Evolutionary conservation across 2,797 vertebrate genomes (phyloP).

Genomic region (Melanotaenia maccullochi): DNA sequence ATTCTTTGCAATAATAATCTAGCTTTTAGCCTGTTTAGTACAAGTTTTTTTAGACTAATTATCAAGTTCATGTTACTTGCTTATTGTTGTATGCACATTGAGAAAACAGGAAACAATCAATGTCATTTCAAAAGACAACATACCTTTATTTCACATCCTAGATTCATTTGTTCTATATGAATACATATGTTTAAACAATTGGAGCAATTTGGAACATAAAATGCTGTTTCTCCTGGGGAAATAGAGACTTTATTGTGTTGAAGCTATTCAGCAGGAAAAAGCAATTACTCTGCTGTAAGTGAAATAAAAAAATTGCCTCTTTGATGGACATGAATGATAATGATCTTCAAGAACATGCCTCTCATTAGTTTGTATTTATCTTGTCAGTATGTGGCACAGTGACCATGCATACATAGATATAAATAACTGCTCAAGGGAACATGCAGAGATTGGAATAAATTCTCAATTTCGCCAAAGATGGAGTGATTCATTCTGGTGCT

Average conservation of each 20-base stretch:
- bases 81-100: no score
- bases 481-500: conserved; percentile 10
- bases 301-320: background rate
- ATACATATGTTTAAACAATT: background rate
- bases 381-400: background rate
- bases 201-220: background rate
- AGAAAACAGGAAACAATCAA: no score
- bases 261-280: background rate
- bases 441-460: conserved; percentile 19
- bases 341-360: conserved; percentile 11
- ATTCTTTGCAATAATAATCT: no score
- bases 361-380: conserved; percentile 19
- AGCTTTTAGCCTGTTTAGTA: no score
- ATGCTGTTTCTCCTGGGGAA: background rate
- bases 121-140: background rate
- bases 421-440: conserved; percentile 30
- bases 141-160: no score
- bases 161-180: background rate
- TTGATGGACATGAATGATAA: conserved; percentile 4
- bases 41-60: no score
- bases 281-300: background rate
- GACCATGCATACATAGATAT: conserved; percentile 13
- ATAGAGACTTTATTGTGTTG: background rate
- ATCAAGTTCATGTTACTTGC: no score
- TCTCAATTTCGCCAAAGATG: conserved; percentile 28